Conservation (phyloP, 2,888 invertebrate genomes). For the Polydrusus tereticollis region DNA sequence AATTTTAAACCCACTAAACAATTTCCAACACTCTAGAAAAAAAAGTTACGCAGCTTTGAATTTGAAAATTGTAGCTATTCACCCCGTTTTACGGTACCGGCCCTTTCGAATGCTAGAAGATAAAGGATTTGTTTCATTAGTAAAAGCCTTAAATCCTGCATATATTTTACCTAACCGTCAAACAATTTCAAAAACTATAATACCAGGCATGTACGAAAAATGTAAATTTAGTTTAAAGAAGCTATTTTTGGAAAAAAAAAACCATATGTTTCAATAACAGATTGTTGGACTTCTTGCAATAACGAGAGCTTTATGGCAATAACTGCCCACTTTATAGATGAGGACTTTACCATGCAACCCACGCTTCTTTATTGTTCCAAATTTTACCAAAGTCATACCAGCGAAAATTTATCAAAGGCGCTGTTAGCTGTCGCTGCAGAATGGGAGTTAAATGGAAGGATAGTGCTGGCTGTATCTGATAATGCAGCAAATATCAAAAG, state of each 20-base stretch:
- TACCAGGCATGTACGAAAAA: constrained; percentile 40
- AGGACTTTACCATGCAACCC: constrained; percentile 49
- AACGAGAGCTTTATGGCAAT: constrained; percentile 57
- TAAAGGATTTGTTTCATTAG: constrained; percentile 53
- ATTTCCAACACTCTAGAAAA: too few relatives aligned
- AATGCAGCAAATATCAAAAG: constrained; percentile 56
- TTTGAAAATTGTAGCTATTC: too few relatives aligned
- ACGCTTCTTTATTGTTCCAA: constrained; percentile 51
- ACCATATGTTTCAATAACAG: constrained; percentile 55
- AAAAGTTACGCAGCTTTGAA: too few relatives aligned
- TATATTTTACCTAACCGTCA: constrained; percentile 54
- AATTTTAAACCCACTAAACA: too few relatives aligned
- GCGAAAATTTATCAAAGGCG: constrained; percentile 46
- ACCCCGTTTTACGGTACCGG: too few relatives aligned
- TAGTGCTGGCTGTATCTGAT: constrained; percentile 53
- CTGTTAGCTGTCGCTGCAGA: constrained; percentile 36
- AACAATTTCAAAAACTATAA: constrained; percentile 52
- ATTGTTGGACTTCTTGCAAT: constrained; percentile 58
- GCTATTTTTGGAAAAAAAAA: constrained; percentile 39
- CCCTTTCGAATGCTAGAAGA: constrained; percentile 54
- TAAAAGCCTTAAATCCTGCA: constrained; percentile 51
- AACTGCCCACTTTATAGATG: constrained; percentile 56
- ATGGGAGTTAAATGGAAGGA: constrained; percentile 49
- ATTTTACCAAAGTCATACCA: constrained; percentile 51
- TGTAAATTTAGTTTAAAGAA: constrained; percentile 45